Base-by-base conservation (phyloP, 1,140 invertebrate species). In the Lycorma delicatula region DNA sequence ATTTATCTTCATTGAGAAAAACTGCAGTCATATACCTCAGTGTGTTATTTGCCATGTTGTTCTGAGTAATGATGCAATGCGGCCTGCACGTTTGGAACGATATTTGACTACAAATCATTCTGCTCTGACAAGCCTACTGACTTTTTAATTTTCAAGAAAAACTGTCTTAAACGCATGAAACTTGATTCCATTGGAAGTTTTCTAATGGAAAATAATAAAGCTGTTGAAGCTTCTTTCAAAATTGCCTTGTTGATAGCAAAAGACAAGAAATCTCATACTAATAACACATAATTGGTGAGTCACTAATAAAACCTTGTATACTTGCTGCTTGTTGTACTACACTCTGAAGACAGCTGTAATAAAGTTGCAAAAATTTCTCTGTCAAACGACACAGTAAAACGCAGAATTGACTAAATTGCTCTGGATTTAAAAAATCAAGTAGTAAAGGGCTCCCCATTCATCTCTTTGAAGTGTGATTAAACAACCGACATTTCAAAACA, bases 81-180 rank as follows among this genome's bases (percentile, higher is more conserved):
- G 47, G 31, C 36, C 36, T 29, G 25, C 12, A 36, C 25, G 50
- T 20, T 49, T 59, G 28, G 38, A 54, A 59, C 36, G 36, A 38
- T 51, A 55, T 55, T 55, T 59, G 38, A 55, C 41, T 6, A 55
- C 51, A 46, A 48, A 47, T 26, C 41, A 55, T 48, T 38, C 58
- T 18, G 12, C 25, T 36, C 27, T 49, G 34, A 48, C 46, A 48
- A 48, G 25, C 46, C 46, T 48, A 48, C 46, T 48, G 44, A 54
- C 18, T 59, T 34, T 47, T 59, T 59, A 31, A 26, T 20, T 44
- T 18, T 18, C 41, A 59, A 59, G 16, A 54, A 31, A 28, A 54
- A 56, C 16, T 38, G 26, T 23, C 16, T 59, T 23, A 59, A 59
- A 56, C 23, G 47, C 16, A 38, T 57, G 36, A 38, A 38, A 38